Base-by-base conservation (phyloP, 2,113 vertebrate species). In the Oxyura jamaicensis region DNA sequence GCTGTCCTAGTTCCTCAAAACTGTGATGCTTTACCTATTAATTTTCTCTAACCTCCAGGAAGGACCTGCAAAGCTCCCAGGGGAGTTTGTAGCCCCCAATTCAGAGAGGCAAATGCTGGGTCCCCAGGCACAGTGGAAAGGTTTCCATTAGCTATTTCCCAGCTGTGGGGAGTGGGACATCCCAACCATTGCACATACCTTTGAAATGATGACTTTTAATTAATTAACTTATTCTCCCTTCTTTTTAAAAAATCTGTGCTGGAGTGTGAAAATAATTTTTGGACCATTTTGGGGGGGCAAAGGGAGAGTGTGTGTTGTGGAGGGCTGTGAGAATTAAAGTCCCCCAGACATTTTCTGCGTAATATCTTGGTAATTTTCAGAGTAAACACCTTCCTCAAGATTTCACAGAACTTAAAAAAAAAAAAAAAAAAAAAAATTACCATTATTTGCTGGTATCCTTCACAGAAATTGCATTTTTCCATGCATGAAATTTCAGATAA, bases 61-160 rank as follows among this genome's bases (percentile, higher is more conserved):
- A 58, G 63, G 78, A 31, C 1, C 6, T 77, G 55, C 25, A 80
- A 52, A 88, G 41, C 26, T 52, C 5, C 44, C 56, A n/a, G 63
- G 59, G 33, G 31, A 12, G 50, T 59, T 67, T 42, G 76, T 59
- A 93, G 16, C 13, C 41, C n/a, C 13, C 68, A 4, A 15, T 80
- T 94, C 36, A 67, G 31, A 50, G 25, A 52, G 55, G 7, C 0
- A 0, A 41, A 75, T 29, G 15, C 2, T 44, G 36, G 11, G 28
- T 60, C 31, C 14, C 6, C 17, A 53, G 8, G 19, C 3, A 0
- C 4, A 1, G 8, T 55, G 52, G 56, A 55, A 52, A 56, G 6
- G 29, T 44, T 83, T 21, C 15, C 17, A 4, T 68, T 67, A 11
- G 4, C 14, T 60, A 3, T 69, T 72, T 94, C 26, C 17, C 39